Base-by-base conservation (phyloP, 2,113 vertebrate species). In the Pterophyllum scalare region DNA sequence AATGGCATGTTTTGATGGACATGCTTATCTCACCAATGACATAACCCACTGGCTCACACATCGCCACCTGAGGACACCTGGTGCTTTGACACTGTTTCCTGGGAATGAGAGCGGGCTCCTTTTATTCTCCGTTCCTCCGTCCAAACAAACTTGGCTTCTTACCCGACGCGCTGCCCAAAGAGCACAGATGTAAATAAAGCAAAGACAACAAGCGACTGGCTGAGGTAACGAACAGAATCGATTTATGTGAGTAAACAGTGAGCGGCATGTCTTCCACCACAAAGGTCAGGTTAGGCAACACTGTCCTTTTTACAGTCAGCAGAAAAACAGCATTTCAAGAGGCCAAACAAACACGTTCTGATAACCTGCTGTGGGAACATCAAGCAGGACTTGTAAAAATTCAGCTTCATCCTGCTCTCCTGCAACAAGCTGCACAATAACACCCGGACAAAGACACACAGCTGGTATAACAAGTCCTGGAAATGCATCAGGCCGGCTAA, bases 261-360 rank as follows among this genome's bases (percentile, higher is more conserved):
- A 77, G 22, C 52, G 49, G 10, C 15, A 15, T 70, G 65, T 70
- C 43, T 52, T 58, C 28, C 7, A 59, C 3, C 17, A 58, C 40
- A 84, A 19, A 80, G 75, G 67, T 22, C 54, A 77, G 54, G 65
- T 82, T 83, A 43, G 40, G 77, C 62, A 82, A 79, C 43, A 19
- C 46, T 38, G 72, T 78, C 31, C 52, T 75, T 82, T 83, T 38
- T 75, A 26, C 17, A 54, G 56, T 75, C 75, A 67, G 58, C 40
- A 40, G 38, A 75, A 81, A 72, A 75, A 76, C 77, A 6, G 13
- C 58, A 65, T 87, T 74, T 26, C 57, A 80, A 49, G 20, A 58
- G 64, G 59, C 10, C 15, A 24, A 76, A 28, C 82, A 91, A 88
- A 87, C 79, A 88, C 0, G 13, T 35, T 65, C 58, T 26, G 52